Evolutionary conservation across 2,888 invertebrate genomes (phyloP).

Genomic region (Andrena hattorfiana): DNA sequence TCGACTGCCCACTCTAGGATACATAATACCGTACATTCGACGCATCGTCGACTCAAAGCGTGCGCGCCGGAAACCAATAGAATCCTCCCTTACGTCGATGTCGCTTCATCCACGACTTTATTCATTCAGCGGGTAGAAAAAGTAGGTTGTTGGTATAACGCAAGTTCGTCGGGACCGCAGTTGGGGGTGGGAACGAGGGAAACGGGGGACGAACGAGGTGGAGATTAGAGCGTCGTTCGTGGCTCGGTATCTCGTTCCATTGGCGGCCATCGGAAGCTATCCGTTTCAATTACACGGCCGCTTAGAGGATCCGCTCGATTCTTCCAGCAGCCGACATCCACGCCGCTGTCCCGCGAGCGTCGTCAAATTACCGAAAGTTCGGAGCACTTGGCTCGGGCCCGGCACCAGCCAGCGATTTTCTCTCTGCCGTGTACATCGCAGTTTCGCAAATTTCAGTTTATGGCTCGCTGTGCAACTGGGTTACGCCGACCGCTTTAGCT

Average conservation of each 20-base stretch:
- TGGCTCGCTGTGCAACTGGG: constrained; percentile 10
- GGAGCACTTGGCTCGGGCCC: not conserved
- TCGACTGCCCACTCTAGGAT: no score
- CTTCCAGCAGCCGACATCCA: not conserved
- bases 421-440: not conserved
- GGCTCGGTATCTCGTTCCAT: constrained; percentile 6
- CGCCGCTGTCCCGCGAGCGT: not conserved
- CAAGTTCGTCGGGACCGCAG: not conserved
- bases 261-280: not conserved
- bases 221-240: not conserved
- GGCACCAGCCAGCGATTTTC: not conserved
- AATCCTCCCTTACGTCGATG: not conserved
- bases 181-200: not conserved
- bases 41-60: not conserved
- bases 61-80: not conserved
- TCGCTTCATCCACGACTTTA: not conserved
- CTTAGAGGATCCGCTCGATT: constrained; percentile 5
- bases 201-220: not conserved
- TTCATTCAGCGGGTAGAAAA: not conserved
- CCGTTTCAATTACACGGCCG: constrained; percentile 5
- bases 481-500: not conserved
- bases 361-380: constrained; percentile 24
- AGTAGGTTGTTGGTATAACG: not conserved
- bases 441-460: constrained; percentile 22
- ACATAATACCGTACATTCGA: no score